Conservation (phyloP, 2,888 invertebrate genomes). For the Chaitophorus viminalis region DNA sequence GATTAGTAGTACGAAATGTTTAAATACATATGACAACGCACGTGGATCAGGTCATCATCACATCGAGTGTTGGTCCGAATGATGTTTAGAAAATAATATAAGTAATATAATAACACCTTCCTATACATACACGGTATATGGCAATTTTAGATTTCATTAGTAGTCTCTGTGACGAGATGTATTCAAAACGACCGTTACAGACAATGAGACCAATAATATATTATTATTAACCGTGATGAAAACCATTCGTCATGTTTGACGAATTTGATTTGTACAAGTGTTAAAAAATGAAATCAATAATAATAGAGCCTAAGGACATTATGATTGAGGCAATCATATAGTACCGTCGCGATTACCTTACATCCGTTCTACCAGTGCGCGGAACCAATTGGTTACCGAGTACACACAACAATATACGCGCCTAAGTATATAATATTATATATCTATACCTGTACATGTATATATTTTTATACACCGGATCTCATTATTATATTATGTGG, state of each 20-base stretch:
- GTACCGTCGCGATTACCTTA: slow-evolving; percentile 39
- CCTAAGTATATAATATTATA: not conserved
- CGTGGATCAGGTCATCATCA: not conserved
- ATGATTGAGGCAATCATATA: slow-evolving; percentile 41
- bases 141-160: slow-evolving; percentile 28
- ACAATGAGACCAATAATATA: not conserved
- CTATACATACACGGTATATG: not conserved
- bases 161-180: slow-evolving; percentile 31
- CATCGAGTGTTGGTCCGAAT: not conserved
- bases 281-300: slow-evolving; percentile 49
- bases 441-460: not conserved
- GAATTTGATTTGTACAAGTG: slow-evolving; percentile 57
- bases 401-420: slow-evolving; percentile 1
- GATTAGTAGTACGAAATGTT: too few species aligned
- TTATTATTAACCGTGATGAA: slow-evolving; percentile 50
- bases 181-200: slow-evolving; percentile 22
- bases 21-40: not conserved
- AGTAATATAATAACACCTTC: not conserved
- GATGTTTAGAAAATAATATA: not conserved
- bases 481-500: slow-evolving; percentile 53
- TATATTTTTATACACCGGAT: slow-evolving; percentile 41
- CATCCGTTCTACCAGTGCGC: slow-evolving; percentile 51
- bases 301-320: slow-evolving; percentile 41
- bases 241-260: slow-evolving; percentile 60
- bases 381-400: slow-evolving; percentile 55